Evolutionary conservation across 2,113 vertebrate genomes (phyloP).

Genomic region (Atherinomorus stipes): DNA sequence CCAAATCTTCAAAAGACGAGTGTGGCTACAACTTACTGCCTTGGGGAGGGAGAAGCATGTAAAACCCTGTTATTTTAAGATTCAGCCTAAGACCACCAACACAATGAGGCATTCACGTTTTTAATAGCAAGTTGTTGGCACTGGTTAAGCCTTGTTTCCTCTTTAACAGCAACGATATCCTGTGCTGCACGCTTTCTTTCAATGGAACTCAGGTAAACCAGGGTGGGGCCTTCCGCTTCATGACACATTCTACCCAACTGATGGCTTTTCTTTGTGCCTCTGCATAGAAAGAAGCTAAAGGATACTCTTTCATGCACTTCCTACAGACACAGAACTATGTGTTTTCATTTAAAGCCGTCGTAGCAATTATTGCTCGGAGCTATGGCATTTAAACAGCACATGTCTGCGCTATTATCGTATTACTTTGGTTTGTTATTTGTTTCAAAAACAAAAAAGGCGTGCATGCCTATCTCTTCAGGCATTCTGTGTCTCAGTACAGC

Average conservation of each 20-base stretch:
- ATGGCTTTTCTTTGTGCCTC: constrained; percentile 81
- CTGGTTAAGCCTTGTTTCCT: constrained; percentile 82
- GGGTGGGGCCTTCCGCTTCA: constrained; percentile 84
- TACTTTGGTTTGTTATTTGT: constrained; percentile 50
- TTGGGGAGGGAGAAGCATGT: constrained; percentile 62
- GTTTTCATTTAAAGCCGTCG: constrained; percentile 60
- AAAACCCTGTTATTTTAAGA: constrained; percentile 78
- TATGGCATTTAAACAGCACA: constrained; percentile 40
- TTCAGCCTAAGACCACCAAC: constrained; percentile 76
- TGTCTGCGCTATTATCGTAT: constrained; percentile 48
- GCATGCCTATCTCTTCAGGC: neutral
- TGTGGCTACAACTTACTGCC: constrained; percentile 52
- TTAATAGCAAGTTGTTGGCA: constrained; percentile 80
- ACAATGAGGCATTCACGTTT: constrained; percentile 80
- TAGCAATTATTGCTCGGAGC: constrained; percentile 43
- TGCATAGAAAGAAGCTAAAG: constrained; percentile 73
- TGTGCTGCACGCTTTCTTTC: constrained; percentile 76
- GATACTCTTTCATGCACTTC: constrained; percentile 78
- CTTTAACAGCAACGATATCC: constrained; percentile 83
- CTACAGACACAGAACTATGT: constrained; percentile 61
- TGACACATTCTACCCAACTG: constrained; percentile 80
- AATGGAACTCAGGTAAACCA: constrained; percentile 80
- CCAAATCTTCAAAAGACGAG: constrained; percentile 72
- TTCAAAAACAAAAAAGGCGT: neutral
- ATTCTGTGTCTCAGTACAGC: neutral